Evolutionary conservation across 2,797 vertebrate species (phyloP).

Genomic region (Nasua narica): DNA sequence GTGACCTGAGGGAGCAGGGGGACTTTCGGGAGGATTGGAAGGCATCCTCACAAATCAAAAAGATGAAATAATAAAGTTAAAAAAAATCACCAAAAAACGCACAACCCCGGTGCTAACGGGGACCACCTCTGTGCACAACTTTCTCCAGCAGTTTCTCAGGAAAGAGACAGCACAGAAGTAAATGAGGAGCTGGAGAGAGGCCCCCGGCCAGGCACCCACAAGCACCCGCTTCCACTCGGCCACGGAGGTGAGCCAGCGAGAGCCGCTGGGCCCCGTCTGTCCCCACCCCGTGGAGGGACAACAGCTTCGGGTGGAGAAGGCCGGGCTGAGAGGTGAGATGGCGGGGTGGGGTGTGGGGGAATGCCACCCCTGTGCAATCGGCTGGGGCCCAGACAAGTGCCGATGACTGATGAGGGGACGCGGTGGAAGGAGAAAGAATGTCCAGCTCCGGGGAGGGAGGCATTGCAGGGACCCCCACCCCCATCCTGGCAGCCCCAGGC

Average conservation of each 20-base stretch:
- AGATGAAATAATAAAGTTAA: background rate
- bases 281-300: fast-evolving
- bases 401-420: background rate
- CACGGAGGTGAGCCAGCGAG: background rate
- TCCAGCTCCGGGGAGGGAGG: background rate
- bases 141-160: background rate
- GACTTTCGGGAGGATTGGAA: background rate
- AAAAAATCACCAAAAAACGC: background rate
- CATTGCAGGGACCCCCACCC: background rate
- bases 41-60: background rate
- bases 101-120: background rate
- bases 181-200: background rate
- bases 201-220: background rate
- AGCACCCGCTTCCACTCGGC: background rate
- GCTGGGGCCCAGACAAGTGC: background rate
- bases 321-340: background rate
- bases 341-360: too few relatives aligned
- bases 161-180: background rate
- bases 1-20: background rate
- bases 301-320: background rate
- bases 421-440: background rate
- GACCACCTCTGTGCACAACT: background rate
- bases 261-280: background rate
- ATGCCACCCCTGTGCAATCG: background rate
- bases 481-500: background rate